phyloP scores from a whole-genome alignment of 2,797 vertebrate species.

The Nyctalus aviator region DNA sequence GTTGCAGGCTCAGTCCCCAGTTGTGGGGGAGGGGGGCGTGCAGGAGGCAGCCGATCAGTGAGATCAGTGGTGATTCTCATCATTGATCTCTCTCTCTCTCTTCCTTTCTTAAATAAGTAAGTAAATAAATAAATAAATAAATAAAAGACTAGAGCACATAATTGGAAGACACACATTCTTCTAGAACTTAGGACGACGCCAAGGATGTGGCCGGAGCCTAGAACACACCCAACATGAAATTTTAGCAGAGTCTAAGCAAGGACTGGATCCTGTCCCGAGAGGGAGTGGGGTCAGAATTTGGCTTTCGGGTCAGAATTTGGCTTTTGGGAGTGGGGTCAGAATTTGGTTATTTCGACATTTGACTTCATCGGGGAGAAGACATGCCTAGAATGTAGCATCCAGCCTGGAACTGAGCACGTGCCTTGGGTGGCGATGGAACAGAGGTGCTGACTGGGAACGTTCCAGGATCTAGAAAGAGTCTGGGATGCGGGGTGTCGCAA shows the following conservation, averaged over 20 bases:
- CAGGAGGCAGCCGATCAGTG: too few species aligned
- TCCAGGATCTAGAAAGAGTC: background rate
- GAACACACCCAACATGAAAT: constrained; percentile 15
- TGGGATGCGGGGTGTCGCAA: background rate
- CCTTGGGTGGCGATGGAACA: background rate
- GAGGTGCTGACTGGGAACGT: background rate
- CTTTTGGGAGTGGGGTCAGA: background rate
- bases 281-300: background rate
- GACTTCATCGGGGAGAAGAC: background rate
- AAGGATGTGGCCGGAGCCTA: background rate
- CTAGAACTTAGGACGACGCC: constrained; percentile 35
- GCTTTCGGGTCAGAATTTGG: background rate
- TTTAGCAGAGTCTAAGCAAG: background rate
- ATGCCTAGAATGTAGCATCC: background rate
- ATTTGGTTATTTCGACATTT: background rate
- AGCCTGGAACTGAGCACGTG: background rate
- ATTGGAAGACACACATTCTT: background rate
- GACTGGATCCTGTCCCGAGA: background rate
- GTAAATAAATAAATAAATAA: too few species aligned
- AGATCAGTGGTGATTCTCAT: too few species aligned
- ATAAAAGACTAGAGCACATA: background rate
- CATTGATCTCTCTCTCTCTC: too few species aligned
- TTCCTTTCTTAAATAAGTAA: too few species aligned
- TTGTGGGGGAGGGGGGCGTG: too few species aligned
- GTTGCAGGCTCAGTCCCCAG: too few species aligned